Conservation (phyloP, 2,888 invertebrate genomes). For the Hoplodrina blanda region DNA sequence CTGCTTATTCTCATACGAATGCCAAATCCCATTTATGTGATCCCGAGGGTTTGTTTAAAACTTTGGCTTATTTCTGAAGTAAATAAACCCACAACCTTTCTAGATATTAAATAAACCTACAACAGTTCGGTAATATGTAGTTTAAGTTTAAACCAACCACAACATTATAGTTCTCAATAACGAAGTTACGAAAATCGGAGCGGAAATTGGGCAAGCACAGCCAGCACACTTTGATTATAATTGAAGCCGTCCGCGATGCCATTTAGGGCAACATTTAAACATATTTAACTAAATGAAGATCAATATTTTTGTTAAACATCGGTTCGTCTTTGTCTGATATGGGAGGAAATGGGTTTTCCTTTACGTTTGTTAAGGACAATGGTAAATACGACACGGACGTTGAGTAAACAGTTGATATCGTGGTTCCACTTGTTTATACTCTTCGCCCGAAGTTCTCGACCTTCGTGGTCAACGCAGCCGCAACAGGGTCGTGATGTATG, state of each 20-base stretch:
- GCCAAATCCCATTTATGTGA: too few relatives aligned
- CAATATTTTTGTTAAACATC: conserved; percentile 84
- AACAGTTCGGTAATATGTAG: conserved; percentile 13
- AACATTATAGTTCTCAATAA: conserved; percentile 39
- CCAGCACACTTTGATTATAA: conserved; percentile 35
- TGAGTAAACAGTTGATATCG: conserved; percentile 42
- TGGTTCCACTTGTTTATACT: conserved; percentile 46
- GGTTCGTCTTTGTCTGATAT: conserved; percentile 62
- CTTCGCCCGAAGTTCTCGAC: conserved; percentile 61
- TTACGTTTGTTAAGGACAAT: conserved; percentile 57
- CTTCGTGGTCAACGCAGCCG: conserved; percentile 66
- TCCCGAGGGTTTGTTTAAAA: too few relatives aligned
- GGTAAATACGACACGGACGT: conserved; percentile 44
- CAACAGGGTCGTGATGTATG: conserved; percentile 61
- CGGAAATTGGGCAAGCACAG: conserved; percentile 58
- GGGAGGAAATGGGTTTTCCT: conserved; percentile 80
- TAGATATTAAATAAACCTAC: conserved; percentile 15
- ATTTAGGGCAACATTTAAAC: conserved; percentile 49
- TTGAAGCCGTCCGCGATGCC: conserved; percentile 20
- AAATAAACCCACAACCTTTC: conserved; percentile 2
- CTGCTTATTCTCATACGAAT: too few relatives aligned
- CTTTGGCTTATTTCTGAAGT: too few relatives aligned
- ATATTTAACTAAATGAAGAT: conserved; percentile 59
- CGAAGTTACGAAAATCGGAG: conserved; percentile 51
- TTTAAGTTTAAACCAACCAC: conserved; percentile 31